Percentiles rank a stretch among this genome's conserved stretches.
These are phyloP conservation scores for Pomacea maculata DNA, from an alignment of 1,140 invertebrate species.

Conservation along the genomic window DNA sequence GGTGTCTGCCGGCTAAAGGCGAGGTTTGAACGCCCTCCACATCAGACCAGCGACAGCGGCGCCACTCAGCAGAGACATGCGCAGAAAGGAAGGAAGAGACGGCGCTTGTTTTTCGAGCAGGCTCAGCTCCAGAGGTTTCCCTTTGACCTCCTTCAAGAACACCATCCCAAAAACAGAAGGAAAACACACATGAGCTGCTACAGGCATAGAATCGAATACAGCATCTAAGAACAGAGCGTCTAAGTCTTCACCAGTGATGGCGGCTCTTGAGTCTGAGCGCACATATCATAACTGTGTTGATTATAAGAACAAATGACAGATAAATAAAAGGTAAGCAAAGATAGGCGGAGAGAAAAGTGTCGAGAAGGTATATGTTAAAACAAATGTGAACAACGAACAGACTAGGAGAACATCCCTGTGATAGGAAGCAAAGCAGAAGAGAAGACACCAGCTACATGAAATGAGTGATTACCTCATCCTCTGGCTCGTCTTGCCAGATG, in stretches of 20 bases:
- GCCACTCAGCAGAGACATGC: slow-evolving; percentile 2
- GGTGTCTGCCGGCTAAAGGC: too few species aligned
- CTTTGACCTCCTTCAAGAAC: slow-evolving; percentile 9
- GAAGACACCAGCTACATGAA: not conserved
- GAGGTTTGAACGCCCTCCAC: too few species aligned
- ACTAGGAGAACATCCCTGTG: not conserved
- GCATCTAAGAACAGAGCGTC: too few species aligned
- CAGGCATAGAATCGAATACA: too few species aligned
- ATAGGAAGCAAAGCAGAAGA: too few species aligned
- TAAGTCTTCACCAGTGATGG: too few species aligned
- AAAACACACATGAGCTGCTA: too few species aligned
- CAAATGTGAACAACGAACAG: not conserved
- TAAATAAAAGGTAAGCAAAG: not conserved
- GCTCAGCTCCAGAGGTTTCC: slow-evolving; percentile 3
- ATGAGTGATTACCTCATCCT: slow-evolving; percentile 33
- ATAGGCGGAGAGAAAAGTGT: not conserved
- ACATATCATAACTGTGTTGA: not conserved
- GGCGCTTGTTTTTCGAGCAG: slow-evolving; percentile 22
- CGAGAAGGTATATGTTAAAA: not conserved
- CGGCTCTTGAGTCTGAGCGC: too few species aligned
- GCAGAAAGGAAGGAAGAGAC: slow-evolving; percentile 18
- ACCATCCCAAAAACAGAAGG: not conserved
- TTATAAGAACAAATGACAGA: not conserved
- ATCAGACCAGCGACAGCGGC: not conserved
- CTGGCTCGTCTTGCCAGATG: slow-evolving; percentile 51